Percentiles rank a stretch among this genome's conserved stretches.
phyloP scores from a whole-genome alignment of 2,797 vertebrate genomes.

The Poliocrania exsul region DNA sequence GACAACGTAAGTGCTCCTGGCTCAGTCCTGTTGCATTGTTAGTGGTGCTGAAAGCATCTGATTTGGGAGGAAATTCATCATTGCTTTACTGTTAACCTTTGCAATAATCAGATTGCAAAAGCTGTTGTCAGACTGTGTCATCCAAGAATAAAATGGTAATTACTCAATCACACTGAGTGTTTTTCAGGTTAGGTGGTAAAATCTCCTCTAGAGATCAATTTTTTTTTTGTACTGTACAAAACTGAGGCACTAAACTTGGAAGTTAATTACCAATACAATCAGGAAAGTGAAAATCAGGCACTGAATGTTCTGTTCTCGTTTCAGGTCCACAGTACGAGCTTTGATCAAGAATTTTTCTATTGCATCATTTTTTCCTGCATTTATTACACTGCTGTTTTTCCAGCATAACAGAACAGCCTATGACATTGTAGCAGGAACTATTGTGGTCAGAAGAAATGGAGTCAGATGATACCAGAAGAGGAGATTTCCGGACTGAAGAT shows the following conservation, averaged over 20 bases:
- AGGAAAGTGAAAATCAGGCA: neutral
- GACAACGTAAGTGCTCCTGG: conserved; percentile 88
- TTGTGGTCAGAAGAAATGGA: conserved; percentile 93
- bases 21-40: neutral
- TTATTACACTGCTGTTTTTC: conserved; percentile 97
- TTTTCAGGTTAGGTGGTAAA: neutral
- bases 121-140: neutral
- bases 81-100: neutral
- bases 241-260: neutral
- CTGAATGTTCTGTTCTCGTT: conserved; percentile 56
- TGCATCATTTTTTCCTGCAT: conserved; percentile 97
- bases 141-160: neutral
- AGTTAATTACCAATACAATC: neutral
- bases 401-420: conserved; percentile 99
- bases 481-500: conserved; percentile 30
- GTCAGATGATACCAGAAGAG: conserved; percentile 85
- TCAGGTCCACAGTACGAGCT: conserved; percentile 93
- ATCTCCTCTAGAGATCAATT: neutral
- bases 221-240: neutral
- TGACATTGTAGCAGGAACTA: conserved; percentile 97
- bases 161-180: neutral
- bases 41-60: accelerated
- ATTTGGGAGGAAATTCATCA: neutral
- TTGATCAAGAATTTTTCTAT: conserved; percentile 99
- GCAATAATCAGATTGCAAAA: neutral